Evolutionary conservation across 1,140 invertebrate genomes (phyloP), one percentile per base, ranked within the genome.

Genomic region (Temnothorax curvispinosus): DNA sequence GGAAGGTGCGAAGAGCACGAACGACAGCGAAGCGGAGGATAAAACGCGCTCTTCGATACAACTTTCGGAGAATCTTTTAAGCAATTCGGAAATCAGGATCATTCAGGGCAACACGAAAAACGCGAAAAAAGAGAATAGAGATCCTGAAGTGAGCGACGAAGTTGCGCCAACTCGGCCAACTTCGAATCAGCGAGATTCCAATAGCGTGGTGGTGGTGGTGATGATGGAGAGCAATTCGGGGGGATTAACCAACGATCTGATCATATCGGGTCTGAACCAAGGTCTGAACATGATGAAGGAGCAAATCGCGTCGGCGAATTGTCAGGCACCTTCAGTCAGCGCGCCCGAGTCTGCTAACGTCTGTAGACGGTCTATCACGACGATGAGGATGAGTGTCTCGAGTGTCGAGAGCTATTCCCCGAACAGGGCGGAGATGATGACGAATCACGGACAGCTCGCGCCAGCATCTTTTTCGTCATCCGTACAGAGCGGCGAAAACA

Each of bases 161-260:
- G 41, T 5, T 21, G 27, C 21, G 6, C 58, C 67, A 3, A 27
- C 27, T 27, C 27, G 27, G 27, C 27, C 27, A 27, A 35, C 5
- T 1, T 6, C 9, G 4, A 44, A 9, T n/a, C 44, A 81, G 32
- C 52, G 78, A 35, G 67, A 65, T 56, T 87, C 91, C 3, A 91
- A 91, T 3, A 84, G 90, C n/a, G 86, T 94, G 27, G 71, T 95
- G 90, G 94, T 95, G 93, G 84, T 95, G 38, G 41, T 95, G 18
- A 41, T 94, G 0, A 87, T 95, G 47, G 92, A 94, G 38, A 92
- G 78, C 5, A 81, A 86, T 27, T 76, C 87, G 6, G 47, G 44
- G 0, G 44, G 38, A 41, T 74, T 91, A 5, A 87, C 86, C 5
- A 21, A 60, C 0, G 90, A 94, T 56, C 27, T 95, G 13, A 91